Evolutionary conservation across 1,140 invertebrate genomes (phyloP), one percentile per base, ranked within the genome.

Genomic region (Ceratosolen solmsi): DNA sequence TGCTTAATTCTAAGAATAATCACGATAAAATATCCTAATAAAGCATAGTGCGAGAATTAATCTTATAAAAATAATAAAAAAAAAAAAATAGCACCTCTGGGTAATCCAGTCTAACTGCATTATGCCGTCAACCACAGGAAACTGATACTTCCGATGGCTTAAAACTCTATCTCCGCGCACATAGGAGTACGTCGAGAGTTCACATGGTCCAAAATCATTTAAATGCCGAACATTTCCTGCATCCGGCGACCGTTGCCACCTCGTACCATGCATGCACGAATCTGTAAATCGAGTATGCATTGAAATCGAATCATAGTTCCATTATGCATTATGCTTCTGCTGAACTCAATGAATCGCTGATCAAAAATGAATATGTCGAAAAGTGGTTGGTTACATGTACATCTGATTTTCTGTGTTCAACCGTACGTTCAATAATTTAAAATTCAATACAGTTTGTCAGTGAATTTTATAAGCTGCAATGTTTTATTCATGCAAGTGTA

Each of bases 241-340:
- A 27, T 41, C 74, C 74, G 74, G 58, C 8, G 63, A 20, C 33
- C 20, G 33, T 70, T 38, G 60, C 25, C 56, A 13, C 20, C 36
- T 46, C 58, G 41, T 49, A 33, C 20, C 1, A 17, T 13, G 17
- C 38, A 20, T 46, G 60, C 38, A 49, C 25, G 63, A 56, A 51
- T 71, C 68, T 51, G 33, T 49, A 70, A 80, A 81, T 81, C 72
- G 72, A 76, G 72, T 81, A 81, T 76, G 72, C 60, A 75, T 81
- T 76, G 72, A 81, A 81, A 81, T 76, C 60, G 79, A n/a, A n/a
- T 27, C 8, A 17, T 20, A 56, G 13, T 22, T 81, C 49, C 49
- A 81, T 81, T 75, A 81, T 81, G 72, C 72, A 81, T 41, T 25
- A 36, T 20, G 58, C 46, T 36, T 15, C 78, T 41, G 33, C 38